phyloP scores from a whole-genome alignment of 2,797 vertebrate genomes.

The Spea hammondii region DNA sequence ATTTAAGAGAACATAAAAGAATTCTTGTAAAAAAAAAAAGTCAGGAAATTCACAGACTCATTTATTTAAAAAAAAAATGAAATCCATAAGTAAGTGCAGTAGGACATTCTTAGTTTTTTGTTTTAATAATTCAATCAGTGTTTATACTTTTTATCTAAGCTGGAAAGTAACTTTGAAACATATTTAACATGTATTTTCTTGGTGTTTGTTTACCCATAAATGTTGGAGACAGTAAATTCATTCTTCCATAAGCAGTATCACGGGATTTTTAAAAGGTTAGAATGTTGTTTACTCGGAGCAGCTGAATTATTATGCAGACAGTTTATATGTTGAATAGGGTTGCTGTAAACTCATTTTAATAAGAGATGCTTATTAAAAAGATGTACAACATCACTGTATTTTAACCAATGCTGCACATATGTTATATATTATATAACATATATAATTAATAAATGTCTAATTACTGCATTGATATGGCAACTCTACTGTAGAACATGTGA shows the following conservation, averaged over 20 bases:
- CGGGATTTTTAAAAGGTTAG: constrained; percentile 4
- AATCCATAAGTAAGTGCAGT: too few relatives aligned
- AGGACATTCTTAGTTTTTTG: background rate
- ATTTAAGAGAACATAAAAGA: too few relatives aligned
- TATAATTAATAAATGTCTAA: too few relatives aligned
- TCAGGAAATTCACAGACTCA: too few relatives aligned
- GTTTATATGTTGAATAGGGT: constrained; percentile 22
- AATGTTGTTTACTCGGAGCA: constrained; percentile 3
- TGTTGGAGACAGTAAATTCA: background rate
- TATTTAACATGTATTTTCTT: background rate
- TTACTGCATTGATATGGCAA: too few relatives aligned
- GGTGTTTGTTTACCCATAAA: constrained; percentile 13
- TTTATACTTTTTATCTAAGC: background rate
- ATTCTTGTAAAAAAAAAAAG: too few relatives aligned
- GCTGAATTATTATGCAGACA: constrained; percentile 16
- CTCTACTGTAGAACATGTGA: background rate
- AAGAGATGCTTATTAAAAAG: background rate
- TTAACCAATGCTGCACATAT: too few relatives aligned
- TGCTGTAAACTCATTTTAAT: constrained; percentile 15
- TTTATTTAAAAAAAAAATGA: too few relatives aligned
- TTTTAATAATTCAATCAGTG: background rate
- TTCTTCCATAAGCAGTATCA: background rate
- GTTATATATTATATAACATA: too few relatives aligned
- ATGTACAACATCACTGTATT: too few relatives aligned
- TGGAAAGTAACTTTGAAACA: background rate